A percentile compares a stretch with the other conserved stretches of the same genome.
These are phyloP conservation scores for Papilio protenor DNA, from an alignment of 2,888 invertebrate species.

Conservation along the genomic window DNA sequence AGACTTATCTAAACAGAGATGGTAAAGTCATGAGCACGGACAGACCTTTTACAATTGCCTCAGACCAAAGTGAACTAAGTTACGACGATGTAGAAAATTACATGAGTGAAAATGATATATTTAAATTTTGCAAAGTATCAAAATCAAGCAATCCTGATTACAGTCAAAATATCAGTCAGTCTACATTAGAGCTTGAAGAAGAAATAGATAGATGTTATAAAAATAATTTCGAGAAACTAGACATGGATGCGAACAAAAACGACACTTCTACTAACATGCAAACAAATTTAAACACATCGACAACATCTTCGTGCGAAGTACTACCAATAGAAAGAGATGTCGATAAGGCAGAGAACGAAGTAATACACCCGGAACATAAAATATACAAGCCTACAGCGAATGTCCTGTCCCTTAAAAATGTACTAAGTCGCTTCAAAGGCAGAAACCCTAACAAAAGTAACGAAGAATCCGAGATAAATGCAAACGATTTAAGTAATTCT, in stretches of 20 bases:
- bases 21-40: slow-evolving; percentile 86
- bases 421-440: slow-evolving; percentile 82
- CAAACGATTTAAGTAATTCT: slow-evolving; percentile 72
- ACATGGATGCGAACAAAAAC: slow-evolving; percentile 71
- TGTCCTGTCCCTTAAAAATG: slow-evolving; percentile 82
- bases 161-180: slow-evolving; percentile 75
- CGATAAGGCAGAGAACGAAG: slow-evolving; percentile 75
- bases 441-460: slow-evolving; percentile 71
- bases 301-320: slow-evolving; percentile 83
- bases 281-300: slow-evolving; percentile 80
- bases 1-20: slow-evolving; percentile 84
- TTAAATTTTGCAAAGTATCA: slow-evolving; percentile 73
- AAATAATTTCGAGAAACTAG: slow-evolving; percentile 74
- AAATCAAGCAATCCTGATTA: slow-evolving; percentile 68
- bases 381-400: slow-evolving; percentile 88
- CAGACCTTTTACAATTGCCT: slow-evolving; percentile 88
- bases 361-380: slow-evolving; percentile 91
- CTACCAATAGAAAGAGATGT: slow-evolving; percentile 75
- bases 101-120: slow-evolving; percentile 75
- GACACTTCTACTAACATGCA: slow-evolving; percentile 69
- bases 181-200: slow-evolving; percentile 79
- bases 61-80: slow-evolving; percentile 88
- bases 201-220: slow-evolving; percentile 82
- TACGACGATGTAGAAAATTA: slow-evolving; percentile 87
- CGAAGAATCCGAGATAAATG: slow-evolving; percentile 73